Evolutionary conservation across 37 sponge, comb jelly and placozoan species (phyloP), one percentile per base, ranked within the genome.

Genomic region (Beroe forskalii): DNA sequence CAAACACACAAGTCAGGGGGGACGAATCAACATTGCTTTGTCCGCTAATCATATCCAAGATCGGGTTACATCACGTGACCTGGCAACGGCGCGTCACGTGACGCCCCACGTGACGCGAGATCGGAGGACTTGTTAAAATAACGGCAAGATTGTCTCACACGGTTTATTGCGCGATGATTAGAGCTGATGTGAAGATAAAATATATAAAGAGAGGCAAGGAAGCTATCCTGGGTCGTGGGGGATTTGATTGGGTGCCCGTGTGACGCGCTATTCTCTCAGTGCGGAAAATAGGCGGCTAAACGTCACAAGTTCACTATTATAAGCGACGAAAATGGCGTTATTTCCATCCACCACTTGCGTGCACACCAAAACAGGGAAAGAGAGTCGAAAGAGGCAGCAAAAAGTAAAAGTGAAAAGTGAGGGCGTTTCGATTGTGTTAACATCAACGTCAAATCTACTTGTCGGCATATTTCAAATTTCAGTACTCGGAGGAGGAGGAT

Each of bases 121-220:
- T 33, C 72, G 37, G 33, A 20, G 72, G 72, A 36, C 72, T 69
- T 69, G 72, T 69, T 69, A 69, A 69, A 69, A 69, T 69, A 69
- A 69, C 72, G 72, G 72, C 72, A 69, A 69, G 72, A 69, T 69
- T 36, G 72, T 69, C 72, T 69, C 72, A 69, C 72, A 69, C 72
- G 27, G 72, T 32, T 69, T 32, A 69, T 32, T 31, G 72, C 72
- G 72, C 72, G 72, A 69, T 69, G 72, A 69, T 69, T 69, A 69
- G 72, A 32, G 72, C 72, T 48, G 55, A 6, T 17, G 55, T 48
- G 55, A 48, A 48, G 55, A 48, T 48, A 48, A 48, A 48, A 48
- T 48, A 48, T 48, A 48, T 48, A 48, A 48, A 17, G 12, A 48
- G 6, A 48, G 55, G 55, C 55, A 48, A 12, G 55, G 55, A 48